Evolutionary conservation across 2,888 invertebrate species (phyloP).

Genomic region (Chesias legatella): DNA sequence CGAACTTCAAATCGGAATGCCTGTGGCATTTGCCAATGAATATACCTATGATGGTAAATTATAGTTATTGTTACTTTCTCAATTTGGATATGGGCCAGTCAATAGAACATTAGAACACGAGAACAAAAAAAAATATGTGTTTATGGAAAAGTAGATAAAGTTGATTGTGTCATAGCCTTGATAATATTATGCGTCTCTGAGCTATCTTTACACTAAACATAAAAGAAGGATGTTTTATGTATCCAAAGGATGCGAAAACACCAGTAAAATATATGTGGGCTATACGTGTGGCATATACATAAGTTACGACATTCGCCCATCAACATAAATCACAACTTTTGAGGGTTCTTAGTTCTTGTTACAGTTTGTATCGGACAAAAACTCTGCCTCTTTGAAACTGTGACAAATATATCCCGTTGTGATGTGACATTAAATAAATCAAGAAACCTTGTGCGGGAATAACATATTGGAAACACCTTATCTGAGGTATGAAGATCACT

Average conservation of each 20-base stretch:
- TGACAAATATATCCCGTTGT: slow-evolving; percentile 9
- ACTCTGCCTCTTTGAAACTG: slow-evolving; percentile 19
- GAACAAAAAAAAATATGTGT: not conserved
- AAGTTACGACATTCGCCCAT: slow-evolving; percentile 42
- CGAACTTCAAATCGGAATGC: no score
- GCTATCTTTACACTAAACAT: slow-evolving; percentile 11
- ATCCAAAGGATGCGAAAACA: slow-evolving; percentile 22
- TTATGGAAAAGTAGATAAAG: not conserved
- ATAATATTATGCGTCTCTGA: not conserved
- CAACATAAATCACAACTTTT: slow-evolving; percentile 44
- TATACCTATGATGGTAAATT: no score
- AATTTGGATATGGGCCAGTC: no score
- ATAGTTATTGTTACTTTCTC: no score
- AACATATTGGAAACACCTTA: not conserved
- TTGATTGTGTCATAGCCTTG: no score
- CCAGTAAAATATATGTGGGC: slow-evolving; percentile 35
- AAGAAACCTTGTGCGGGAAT: slow-evolving; percentile 9
- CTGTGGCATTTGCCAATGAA: no score
- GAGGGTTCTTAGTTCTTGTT: slow-evolving; percentile 34
- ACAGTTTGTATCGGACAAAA: slow-evolving; percentile 35
- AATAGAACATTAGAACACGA: no score
- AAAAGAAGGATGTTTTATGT: slow-evolving; percentile 22
- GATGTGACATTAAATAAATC: slow-evolving; percentile 9
- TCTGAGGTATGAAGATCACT: no score
- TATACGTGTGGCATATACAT: slow-evolving; percentile 38